Base-by-base conservation (phyloP, 2,113 vertebrate genomes). In the Struthidea cinerea region DNA sequence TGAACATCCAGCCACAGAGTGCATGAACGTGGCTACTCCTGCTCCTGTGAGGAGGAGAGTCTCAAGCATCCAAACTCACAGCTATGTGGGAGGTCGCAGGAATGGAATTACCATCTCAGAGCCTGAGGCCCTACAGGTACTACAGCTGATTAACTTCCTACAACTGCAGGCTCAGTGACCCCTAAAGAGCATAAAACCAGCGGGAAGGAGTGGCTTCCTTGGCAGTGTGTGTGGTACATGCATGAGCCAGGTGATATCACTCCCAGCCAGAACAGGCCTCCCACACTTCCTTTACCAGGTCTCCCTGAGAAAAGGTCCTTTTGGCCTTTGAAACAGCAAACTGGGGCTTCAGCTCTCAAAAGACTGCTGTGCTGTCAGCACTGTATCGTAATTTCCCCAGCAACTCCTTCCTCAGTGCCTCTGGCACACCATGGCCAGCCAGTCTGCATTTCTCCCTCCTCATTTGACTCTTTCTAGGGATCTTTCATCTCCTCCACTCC, bases 121-220 rank as follows among this genome's bases (percentile, higher is more conserved):
- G 59, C 39, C 69, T 16, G 42, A 75, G 61, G 32, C 59, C 67
- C 65, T 89, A 13, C 87, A 86, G 89, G 74, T 73, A 92, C 70
- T 46, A 80, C 56, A 94, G 86, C 21, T 84, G 86, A 92, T 41
- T 95, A 50, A 91, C 13, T 60, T 79, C 41, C 35, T 81, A 47
- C 44, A 85, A 44, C 61, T 78, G 53, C 47, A 73, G 35, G 68
- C 49, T 86, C 64, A 1, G 18, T 89, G 80, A 92, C 33, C 69
- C 61, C 47, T 83, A 73, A 89, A 44, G 11, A 69, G 42, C 59
- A 76, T 7, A 22, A 93, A 81, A 18, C 9, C 37, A 37, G 49
- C 56, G 77, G 68, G 88, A 68, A n/a, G 0, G 22, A 74, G 55
- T 0, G 10, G 67, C 44, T 93, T 59, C 79, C 50, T 59, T 74